Percentiles rank a stretch among this genome's conserved stretches.
Conservation (phyloP, 2,797 vertebrate species). For the Cuculus canorus region DNA sequence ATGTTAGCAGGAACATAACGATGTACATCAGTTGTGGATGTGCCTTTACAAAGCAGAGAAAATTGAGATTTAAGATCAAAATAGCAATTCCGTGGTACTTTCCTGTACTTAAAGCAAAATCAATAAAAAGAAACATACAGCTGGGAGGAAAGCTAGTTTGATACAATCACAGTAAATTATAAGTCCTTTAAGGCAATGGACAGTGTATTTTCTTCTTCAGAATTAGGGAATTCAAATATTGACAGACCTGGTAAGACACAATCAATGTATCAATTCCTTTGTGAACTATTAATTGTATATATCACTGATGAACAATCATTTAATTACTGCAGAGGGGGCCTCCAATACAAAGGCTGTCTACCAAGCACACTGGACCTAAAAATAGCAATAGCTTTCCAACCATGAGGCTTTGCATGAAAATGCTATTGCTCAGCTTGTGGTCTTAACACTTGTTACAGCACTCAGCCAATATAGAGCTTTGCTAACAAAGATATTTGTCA, state of each 20-base stretch:
- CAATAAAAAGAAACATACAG: constrained; percentile 27
- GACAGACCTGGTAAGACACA: constrained; percentile 44
- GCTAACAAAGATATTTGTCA: background rate
- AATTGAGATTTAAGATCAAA: constrained; percentile 23
- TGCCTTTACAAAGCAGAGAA: background rate
- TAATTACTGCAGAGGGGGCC: constrained; percentile 23
- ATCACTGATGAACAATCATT: constrained; percentile 40
- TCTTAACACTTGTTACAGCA: background rate
- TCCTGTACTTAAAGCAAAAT: constrained; percentile 46
- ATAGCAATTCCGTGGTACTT: constrained; percentile 9
- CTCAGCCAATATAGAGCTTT: background rate
- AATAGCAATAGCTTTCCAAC: constrained; percentile 3
- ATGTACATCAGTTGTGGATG: background rate
- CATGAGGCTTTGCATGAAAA: background rate
- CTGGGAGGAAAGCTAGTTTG: constrained; percentile 24
- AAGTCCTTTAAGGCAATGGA: constrained; percentile 37
- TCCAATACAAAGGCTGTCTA: constrained; percentile 22
- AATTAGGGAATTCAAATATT: constrained; percentile 27
- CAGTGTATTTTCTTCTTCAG: constrained; percentile 11
- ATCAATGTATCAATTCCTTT: constrained; percentile 49
- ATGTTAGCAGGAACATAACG: background rate
- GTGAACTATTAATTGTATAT: constrained; percentile 53
- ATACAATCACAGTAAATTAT: constrained; percentile 32
- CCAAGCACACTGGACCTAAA: background rate
- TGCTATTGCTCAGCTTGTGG: background rate